Conservation (phyloP, 2,888 invertebrate species). For the Melanophora roralis region DNA sequence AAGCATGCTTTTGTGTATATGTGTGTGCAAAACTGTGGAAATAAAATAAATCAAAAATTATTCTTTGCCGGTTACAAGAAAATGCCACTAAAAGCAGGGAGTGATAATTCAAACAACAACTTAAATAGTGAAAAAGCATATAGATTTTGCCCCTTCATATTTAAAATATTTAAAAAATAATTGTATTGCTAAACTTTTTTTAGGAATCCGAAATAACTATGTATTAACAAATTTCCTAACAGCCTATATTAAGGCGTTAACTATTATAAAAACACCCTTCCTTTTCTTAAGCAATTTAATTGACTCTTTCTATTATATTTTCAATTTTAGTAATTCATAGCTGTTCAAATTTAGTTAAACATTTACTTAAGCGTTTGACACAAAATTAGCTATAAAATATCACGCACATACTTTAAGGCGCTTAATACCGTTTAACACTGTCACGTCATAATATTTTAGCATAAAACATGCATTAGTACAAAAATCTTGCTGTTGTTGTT, state of each 20-base stretch:
- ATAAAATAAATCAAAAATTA: not conserved
- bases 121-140: conserved; percentile 1
- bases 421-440: conserved; percentile 35
- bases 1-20: not conserved
- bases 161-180: conserved; percentile 28
- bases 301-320: not conserved
- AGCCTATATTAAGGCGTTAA: no score
- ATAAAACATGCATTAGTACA: not conserved
- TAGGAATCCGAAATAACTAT: no score
- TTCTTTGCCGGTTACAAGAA: conserved; percentile 10
- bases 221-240: no score
- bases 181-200: not conserved
- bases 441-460: conserved; percentile 30
- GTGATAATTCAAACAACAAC: conserved; percentile 52
- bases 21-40: not conserved
- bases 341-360: conserved; percentile 21
- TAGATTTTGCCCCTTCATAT: not conserved
- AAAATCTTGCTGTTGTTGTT: no score
- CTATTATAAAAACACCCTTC: no score
- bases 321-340: conserved; percentile 23
- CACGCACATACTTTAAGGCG: conserved; percentile 58
- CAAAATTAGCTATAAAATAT: conserved; percentile 39
- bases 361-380: conserved; percentile 34
- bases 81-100: conserved; percentile 40
- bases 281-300: no score